Evolutionary conservation across 2,113 vertebrate genomes (phyloP).

Genomic region (Sakesphorus luctuosus): DNA sequence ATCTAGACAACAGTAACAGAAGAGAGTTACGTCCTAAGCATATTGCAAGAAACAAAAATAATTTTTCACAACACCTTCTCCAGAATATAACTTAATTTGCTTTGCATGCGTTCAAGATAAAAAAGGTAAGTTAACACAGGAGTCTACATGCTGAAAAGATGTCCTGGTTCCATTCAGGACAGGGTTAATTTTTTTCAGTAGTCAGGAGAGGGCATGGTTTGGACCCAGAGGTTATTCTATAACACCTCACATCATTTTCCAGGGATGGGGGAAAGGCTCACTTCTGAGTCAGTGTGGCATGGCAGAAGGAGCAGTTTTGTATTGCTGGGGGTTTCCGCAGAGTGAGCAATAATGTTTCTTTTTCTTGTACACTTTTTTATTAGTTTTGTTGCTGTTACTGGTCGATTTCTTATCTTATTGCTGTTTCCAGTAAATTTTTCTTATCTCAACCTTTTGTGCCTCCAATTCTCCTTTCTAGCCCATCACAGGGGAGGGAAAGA

Average conservation of each 20-base stretch:
- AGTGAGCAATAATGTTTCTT: background rate
- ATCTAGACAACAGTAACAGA: background rate
- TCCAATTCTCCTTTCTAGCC: background rate
- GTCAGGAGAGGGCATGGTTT: background rate
- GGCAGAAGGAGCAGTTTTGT: background rate
- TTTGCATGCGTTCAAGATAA: background rate
- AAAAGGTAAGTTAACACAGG: background rate
- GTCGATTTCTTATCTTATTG: background rate
- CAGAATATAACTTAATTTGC: background rate
- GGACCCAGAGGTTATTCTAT: background rate
- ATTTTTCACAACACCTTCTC: background rate
- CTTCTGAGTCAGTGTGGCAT: background rate
- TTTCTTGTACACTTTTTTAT: background rate
- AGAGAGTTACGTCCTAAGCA: background rate
- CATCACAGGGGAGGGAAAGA: background rate
- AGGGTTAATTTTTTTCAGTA: background rate
- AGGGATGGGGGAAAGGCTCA: background rate
- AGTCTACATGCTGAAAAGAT: background rate
- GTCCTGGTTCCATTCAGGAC: background rate
- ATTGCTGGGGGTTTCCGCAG: background rate
- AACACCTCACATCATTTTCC: background rate
- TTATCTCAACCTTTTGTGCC: background rate
- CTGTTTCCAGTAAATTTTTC: background rate
- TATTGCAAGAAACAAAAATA: background rate
- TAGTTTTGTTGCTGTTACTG: background rate